These are phyloP conservation scores for Netelia inedita DNA, from an alignment of 2,888 invertebrate genomes.

Conservation along the genomic window DNA sequence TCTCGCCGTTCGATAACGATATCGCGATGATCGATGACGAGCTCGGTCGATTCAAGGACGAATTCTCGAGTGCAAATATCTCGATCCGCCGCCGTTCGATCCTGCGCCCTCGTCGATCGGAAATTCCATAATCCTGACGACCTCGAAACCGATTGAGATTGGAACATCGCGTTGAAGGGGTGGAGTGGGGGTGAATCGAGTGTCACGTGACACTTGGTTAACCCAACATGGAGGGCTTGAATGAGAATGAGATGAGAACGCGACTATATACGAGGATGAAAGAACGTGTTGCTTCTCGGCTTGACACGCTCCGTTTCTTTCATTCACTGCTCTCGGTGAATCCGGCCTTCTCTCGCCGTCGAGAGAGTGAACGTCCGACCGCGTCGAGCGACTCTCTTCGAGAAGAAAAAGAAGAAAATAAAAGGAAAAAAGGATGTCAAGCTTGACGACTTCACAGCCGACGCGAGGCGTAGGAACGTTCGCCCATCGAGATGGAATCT, in stretches of 20 bases:
- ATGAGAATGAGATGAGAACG: constrained; percentile 36
- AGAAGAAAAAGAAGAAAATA: not conserved
- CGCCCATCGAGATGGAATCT: too few species aligned
- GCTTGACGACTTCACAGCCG: constrained; percentile 9
- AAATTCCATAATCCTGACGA: constrained; percentile 43
- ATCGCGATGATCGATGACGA: not conserved
- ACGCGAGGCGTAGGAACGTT: constrained; percentile 3
- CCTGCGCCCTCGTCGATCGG: not conserved
- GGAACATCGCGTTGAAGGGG: not conserved
- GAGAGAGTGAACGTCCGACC: constrained; percentile 41
- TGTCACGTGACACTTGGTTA: constrained; percentile 11
- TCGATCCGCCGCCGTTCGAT: not conserved
- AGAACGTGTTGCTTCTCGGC: constrained; percentile 21
- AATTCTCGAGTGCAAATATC: not conserved
- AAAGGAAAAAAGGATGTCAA: constrained; percentile 25
- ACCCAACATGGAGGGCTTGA: constrained; percentile 9
- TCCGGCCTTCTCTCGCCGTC: constrained; percentile 26
- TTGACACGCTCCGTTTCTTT: constrained; percentile 62
- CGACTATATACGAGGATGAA: constrained; percentile 8
- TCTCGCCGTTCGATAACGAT: too few species aligned
- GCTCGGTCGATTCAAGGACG: not conserved
- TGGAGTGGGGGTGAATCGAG: not conserved
- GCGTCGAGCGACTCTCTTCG: constrained; percentile 11
- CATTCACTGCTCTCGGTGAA: constrained; percentile 27
- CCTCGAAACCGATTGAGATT: constrained; percentile 45